Percentiles rank a stretch among this genome's conserved stretches.
Evolutionary conservation across 2,888 invertebrate genomes (phyloP).

Genomic region (Oegoconia quadripuncta): DNA sequence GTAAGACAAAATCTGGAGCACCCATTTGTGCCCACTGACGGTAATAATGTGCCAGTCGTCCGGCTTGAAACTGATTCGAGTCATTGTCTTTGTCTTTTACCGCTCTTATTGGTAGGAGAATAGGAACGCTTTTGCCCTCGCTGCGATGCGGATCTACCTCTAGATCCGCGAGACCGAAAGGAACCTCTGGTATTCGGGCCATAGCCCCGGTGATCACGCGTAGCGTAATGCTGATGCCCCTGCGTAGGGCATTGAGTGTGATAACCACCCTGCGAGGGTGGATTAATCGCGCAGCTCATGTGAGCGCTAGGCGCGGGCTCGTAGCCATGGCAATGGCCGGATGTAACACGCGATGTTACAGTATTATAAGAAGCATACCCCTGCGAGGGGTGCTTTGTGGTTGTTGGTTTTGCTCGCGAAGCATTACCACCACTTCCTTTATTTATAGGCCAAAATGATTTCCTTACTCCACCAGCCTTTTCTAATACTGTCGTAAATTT

Average conservation of each 20-base stretch:
- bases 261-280: too few species aligned
- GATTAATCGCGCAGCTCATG: too few species aligned
- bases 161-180: slow-evolving; percentile 1
- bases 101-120: neutral
- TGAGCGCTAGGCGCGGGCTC: too few species aligned
- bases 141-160: neutral
- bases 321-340: too few species aligned
- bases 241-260: too few species aligned
- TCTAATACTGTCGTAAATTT: neutral
- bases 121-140: neutral
- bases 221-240: too few species aligned
- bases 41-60: neutral
- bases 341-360: too few species aligned
- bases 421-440: too few species aligned
- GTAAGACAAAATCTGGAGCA: neutral
- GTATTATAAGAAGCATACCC: too few species aligned
- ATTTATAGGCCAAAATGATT: slow-evolving; percentile 6
- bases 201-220: neutral
- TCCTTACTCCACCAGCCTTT: slow-evolving; percentile 1
- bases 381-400: too few species aligned
- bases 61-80: slow-evolving; percentile 1
- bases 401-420: too few species aligned
- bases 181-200: too few species aligned
- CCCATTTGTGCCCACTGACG: neutral
- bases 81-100: neutral